A percentile compares a stretch with the other conserved stretches of the same genome.
These are phyloP conservation scores for Homarus americanus DNA, from an alignment of 1,140 invertebrate species.

Conservation along the genomic window DNA sequence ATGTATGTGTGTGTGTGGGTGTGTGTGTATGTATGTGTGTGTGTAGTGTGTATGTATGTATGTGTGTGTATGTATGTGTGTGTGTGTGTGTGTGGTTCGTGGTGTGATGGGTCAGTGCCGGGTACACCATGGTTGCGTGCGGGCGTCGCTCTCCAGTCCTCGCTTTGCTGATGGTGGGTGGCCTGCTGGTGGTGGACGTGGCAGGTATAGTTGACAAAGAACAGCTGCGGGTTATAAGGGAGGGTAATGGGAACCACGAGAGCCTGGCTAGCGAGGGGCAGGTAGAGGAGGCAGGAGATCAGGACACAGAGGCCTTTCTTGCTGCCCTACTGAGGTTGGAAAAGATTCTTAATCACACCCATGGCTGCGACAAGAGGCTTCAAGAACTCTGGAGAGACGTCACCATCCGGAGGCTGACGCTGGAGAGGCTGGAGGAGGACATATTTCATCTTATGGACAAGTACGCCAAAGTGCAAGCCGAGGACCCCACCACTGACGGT, in stretches of 20 bases:
- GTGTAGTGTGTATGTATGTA: too few relatives aligned
- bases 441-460: background rate
- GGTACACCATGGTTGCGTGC: background rate
- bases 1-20: too few relatives aligned
- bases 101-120: background rate
- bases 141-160: background rate
- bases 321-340: background rate
- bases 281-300: background rate
- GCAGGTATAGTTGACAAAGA: background rate
- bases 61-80: too few relatives aligned
- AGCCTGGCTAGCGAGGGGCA: background rate
- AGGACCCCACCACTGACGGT: background rate
- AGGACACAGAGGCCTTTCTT: background rate
- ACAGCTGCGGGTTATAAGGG: background rate
- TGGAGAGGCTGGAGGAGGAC: background rate
- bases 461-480: background rate
- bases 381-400: background rate
- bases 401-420: background rate
- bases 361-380: background rate
- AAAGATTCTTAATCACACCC: background rate
- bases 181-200: background rate
- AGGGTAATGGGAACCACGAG: background rate
- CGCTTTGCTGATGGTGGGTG: background rate
- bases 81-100: too few relatives aligned
- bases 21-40: too few relatives aligned